Conservation (phyloP, 2,888 invertebrate species). For the Selenia dentaria region DNA sequence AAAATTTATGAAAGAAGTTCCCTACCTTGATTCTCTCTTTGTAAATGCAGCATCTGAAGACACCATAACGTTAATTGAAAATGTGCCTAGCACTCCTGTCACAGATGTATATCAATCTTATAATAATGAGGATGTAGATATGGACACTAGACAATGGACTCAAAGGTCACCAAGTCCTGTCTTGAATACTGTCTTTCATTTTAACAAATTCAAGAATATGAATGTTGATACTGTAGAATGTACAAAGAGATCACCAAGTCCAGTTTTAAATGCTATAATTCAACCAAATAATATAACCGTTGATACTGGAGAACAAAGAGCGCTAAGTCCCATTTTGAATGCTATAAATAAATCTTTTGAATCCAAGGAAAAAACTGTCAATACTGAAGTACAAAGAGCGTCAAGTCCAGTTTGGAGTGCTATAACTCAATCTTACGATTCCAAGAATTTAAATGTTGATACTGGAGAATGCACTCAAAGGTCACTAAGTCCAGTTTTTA, state of each 20-base stretch:
- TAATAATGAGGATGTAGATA: conserved; percentile 9
- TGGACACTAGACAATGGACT: conserved; percentile 20
- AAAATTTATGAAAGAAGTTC: neutral
- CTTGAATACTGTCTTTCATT: conserved; percentile 33
- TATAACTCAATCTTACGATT: too few relatives aligned
- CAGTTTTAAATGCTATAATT: conserved; percentile 54
- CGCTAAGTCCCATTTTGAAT: too few relatives aligned
- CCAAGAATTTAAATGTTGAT: conserved; percentile 2
- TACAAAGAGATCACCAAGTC: conserved; percentile 44
- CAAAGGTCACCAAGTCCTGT: conserved; percentile 51
- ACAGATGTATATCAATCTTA: neutral
- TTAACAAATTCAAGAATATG: too few relatives aligned
- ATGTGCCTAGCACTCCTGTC: neutral
- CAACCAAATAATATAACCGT: too few relatives aligned
- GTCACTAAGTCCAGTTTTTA: conserved; percentile 55
- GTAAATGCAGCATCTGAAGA: conserved; percentile 4
- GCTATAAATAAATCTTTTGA: too few relatives aligned
- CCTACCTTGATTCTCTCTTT: neutral
- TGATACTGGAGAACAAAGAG: too few relatives aligned
- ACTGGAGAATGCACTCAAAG: conserved; percentile 20
- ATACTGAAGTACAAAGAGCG: too few relatives aligned
- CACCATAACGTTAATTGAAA: conserved; percentile 6
- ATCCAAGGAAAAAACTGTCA: too few relatives aligned
- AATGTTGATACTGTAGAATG: conserved; percentile 20
- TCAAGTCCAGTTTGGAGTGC: conserved; percentile 54